Evolutionary conservation across 2,797 vertebrate genomes (phyloP), one percentile per base, ranked within the genome.

Genomic region (Dallia pectoralis): DNA sequence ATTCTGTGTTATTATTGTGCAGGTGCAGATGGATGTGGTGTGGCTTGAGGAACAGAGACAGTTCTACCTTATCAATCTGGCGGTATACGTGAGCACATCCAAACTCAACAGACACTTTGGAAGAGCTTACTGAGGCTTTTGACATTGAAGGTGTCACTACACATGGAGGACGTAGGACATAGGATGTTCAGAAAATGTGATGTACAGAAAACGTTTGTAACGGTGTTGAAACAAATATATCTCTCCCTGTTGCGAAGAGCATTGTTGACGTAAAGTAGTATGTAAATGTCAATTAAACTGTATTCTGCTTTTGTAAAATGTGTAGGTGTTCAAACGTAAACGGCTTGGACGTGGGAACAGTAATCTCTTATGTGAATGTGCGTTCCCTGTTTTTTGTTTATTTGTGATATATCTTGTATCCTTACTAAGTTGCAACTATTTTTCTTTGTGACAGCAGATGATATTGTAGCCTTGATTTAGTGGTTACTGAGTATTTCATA

Each of bases 31-130:
- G 53, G 22, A 59, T 4, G 53, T 98, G 16, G 84, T 90, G 0
- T 91, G 88, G 93, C 71, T 93, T 48, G 78, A 89, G 76, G 89
- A 94, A 72, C 87, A 91, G 0, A 77, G 86, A 11, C 90, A 94
- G n/a, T 93, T 91, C 79, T 81, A 92, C 65, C 76, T 97, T 1
- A 77, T 95, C 56, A 90, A 78, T 83, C 89, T 99, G 74, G 83
- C 85, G 0, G 83, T 98, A 69, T 93, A 87, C 74, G 53, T 98
- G 71, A 86, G 90, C 2, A 82, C 90, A 1, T 36, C 76, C 25
- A 95, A 93, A 77, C 89, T 98, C 49, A 97, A 97, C 86, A 84
- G 77, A 18, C 90, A 94, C 90, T 97, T 95, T 75, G 82, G 93
- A 67, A 94, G 91, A 72, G 74, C 88, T 19, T 96, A 97, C 82